Percentiles rank a stretch among this genome's conserved stretches.
phyloP scores from a whole-genome alignment of 2,888 invertebrate species.

The Bellardia pandia region DNA sequence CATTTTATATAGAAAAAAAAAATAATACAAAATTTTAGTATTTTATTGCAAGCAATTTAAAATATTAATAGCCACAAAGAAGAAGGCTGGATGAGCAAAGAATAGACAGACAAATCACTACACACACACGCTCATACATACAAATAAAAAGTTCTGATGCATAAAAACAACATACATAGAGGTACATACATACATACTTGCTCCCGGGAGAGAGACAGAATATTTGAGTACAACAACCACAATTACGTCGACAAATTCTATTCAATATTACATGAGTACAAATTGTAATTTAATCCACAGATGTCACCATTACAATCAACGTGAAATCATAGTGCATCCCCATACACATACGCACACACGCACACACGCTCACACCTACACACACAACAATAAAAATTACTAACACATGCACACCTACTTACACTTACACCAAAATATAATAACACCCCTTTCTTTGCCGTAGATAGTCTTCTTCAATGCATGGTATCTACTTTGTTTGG shows the following conservation, averaged over 20 bases:
- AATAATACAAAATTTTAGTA: constrained; percentile 75
- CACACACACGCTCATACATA: constrained; percentile 9
- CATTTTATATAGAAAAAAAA: constrained; percentile 71
- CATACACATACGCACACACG: constrained; percentile 6
- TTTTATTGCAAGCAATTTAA: constrained; percentile 81
- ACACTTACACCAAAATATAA: constrained; percentile 28
- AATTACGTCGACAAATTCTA: constrained; percentile 63
- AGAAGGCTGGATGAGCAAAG: constrained; percentile 49
- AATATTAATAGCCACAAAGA: constrained; percentile 78
- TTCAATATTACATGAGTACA: constrained; percentile 83
- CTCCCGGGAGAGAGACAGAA: constrained; percentile 50
- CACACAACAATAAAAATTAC: neutral
- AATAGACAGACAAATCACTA: constrained; percentile 65
- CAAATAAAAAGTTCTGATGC: neutral
- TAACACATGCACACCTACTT: constrained; percentile 6
- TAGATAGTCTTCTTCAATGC: neutral
- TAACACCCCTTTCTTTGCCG: constrained; percentile 48
- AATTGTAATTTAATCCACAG: constrained; percentile 85
- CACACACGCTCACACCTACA: neutral
- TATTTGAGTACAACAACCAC: constrained; percentile 56
- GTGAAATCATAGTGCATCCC: constrained; percentile 68
- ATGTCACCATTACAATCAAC: constrained; percentile 84
- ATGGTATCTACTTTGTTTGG: neutral
- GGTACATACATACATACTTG: constrained; percentile 12
- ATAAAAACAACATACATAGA: neutral